Conservation (phyloP, 2,888 invertebrate species). For the Ptilodon capucinus region DNA sequence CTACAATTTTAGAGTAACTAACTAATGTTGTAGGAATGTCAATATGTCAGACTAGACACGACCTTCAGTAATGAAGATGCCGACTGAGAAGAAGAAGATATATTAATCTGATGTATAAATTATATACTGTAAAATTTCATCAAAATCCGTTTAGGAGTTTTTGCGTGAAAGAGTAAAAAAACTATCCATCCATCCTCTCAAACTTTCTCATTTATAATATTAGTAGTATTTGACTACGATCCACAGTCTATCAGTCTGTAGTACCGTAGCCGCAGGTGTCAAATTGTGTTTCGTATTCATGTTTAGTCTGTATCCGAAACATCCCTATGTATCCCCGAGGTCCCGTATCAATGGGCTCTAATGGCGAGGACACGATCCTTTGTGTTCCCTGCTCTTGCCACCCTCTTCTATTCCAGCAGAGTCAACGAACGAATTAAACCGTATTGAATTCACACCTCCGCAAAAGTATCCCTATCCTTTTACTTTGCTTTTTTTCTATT, state of each 20-base stretch:
- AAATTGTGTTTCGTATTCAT: slow-evolving; percentile 30
- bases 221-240: not conserved
- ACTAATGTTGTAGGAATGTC: too few relatives aligned
- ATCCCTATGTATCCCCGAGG: slow-evolving; percentile 56
- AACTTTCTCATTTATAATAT: not conserved
- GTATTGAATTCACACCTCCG: slow-evolving; percentile 47
- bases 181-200: too few relatives aligned
- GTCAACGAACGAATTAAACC: slow-evolving; percentile 52
- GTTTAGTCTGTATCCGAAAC: slow-evolving; percentile 42
- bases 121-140: too few relatives aligned
- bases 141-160: too few relatives aligned
- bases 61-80: too few relatives aligned
- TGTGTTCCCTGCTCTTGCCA: slow-evolving; percentile 40
- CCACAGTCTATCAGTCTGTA: not conserved
- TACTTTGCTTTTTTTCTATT: not conserved
- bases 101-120: too few relatives aligned
- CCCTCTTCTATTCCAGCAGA: slow-evolving; percentile 36
- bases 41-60: too few relatives aligned
- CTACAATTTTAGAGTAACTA: too few relatives aligned
- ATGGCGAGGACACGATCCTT: slow-evolving; percentile 63
- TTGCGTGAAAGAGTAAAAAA: too few relatives aligned
- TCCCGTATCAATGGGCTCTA: slow-evolving; percentile 66
- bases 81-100: too few relatives aligned
- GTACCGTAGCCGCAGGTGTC: slow-evolving; percentile 16
- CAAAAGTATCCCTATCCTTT: slow-evolving; percentile 22